These are phyloP conservation scores for Pseudomyrmex gracilis DNA, from an alignment of 1,140 invertebrate genomes.

Conservation along the genomic window DNA sequence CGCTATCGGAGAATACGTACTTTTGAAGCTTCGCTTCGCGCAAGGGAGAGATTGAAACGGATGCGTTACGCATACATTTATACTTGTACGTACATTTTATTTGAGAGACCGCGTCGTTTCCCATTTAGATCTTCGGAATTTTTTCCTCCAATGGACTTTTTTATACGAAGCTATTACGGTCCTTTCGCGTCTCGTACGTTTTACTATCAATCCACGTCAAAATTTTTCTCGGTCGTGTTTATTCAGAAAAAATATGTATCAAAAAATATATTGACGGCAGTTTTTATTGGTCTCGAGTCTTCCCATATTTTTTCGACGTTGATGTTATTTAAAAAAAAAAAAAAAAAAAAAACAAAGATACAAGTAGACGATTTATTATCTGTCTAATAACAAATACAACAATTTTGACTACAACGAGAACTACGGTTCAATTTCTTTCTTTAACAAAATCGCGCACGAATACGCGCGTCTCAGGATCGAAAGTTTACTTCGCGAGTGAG, in stretches of 20 bases:
- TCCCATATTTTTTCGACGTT: not conserved
- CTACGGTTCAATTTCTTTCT: constrained; percentile 4
- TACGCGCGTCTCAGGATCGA: constrained; percentile 8
- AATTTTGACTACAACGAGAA: not conserved
- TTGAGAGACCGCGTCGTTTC: not conserved
- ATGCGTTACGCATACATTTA: not conserved
- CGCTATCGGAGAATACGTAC: constrained; percentile 1
- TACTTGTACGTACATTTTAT: not conserved
- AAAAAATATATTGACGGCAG: not conserved
- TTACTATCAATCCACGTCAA: not conserved
- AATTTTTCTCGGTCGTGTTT: constrained; percentile 8
- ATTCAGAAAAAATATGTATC: not conserved
- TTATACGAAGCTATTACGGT: constrained; percentile 12
- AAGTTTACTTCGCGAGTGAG: constrained; percentile 23
- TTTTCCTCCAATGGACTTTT: constrained; percentile 5
- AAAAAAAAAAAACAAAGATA: too few species aligned
- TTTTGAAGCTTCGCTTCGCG: not conserved
- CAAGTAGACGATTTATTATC: too few species aligned
- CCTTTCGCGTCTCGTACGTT: not conserved
- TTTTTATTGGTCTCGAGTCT: not conserved
- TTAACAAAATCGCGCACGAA: not conserved
- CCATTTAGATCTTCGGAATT: not conserved
- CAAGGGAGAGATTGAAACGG: not conserved
- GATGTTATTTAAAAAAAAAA: too few species aligned
- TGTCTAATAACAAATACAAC: not conserved